Base-by-base conservation (phyloP, 1,140 invertebrate genomes). In the Drosophila pectinifera region DNA sequence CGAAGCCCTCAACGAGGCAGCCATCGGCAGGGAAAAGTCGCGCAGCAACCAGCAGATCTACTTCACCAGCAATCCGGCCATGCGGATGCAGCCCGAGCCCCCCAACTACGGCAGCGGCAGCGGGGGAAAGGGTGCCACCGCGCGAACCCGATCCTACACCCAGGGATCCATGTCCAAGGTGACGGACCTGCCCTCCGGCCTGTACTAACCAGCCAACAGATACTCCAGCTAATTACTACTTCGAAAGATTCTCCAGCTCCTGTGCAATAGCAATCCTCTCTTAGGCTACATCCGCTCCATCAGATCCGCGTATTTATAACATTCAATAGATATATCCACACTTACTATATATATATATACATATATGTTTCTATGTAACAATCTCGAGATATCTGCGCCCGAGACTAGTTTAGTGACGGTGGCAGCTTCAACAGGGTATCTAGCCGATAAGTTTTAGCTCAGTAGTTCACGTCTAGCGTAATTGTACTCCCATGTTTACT, bases 101-200 rank as follows among this genome's bases (percentile, higher is more conserved):
- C 55, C 92, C 0, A 14, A 53, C 20, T 53, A 56, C 10, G 20
- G 28, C 18, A 36, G 41, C 43, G 34, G 18, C 16, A 16, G 14
- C 24, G 22, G 20, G 28, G 69, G 31, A 39, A 55, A 24, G 58
- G 62, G 49, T 57, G 72, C 73, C 11, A 80, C 73, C 18, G 76
- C 93, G 20, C 79, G 91, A 36, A 77, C 73, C 24, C 64, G 89
- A 18, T 91, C 81, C 39, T 85, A 89, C 58, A 89, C 91, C 46
- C 75, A 88, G 91, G 56, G 93, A 10, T 93, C 94, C 36, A 96
- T 95, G 93, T 93, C 94, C 24, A 96, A 95, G 93, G 92, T 96
- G 14, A 95, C 95, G 3, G 95, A 96, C 86, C 94, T 96, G 85
- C 95, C 95, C 56, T 96, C 95, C 24, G 95, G 95, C 63, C 92